Conservation (phyloP, 2,888 invertebrate genomes). For the Apoderus coryli region DNA sequence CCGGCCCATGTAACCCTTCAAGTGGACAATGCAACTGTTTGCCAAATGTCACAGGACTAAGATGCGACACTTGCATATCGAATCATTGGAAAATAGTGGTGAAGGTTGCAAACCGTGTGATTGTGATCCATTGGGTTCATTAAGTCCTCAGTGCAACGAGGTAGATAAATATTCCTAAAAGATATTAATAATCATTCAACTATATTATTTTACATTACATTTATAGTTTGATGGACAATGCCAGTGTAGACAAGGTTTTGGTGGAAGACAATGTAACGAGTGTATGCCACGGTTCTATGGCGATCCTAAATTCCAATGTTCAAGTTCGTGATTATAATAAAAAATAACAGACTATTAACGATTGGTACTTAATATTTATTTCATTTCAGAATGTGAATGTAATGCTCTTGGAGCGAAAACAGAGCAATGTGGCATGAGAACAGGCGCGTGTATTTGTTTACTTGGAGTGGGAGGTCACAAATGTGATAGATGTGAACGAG, state of each 20-base stretch:
- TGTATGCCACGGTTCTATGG: conserved; percentile 93
- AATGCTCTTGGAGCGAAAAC: conserved; percentile 72
- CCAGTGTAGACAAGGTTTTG: conserved; percentile 77
- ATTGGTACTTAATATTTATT: too few species aligned
- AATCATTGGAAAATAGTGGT: conserved; percentile 96
- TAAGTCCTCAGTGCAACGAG: conserved; percentile 67
- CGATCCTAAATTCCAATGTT: conserved; percentile 77
- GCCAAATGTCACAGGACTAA: conserved; percentile 78
- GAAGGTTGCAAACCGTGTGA: conserved; percentile 86
- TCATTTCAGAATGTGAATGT: conserved; percentile 60
- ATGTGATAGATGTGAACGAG: conserved; percentile 85
- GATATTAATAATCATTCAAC: too few species aligned
- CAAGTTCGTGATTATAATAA: conserved; percentile 44
- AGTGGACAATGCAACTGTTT: conserved; percentile 92
- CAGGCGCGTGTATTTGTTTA: conserved; percentile 83
- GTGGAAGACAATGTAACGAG: conserved; percentile 89
- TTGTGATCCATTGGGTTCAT: conserved; percentile 81
- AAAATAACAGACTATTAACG: too few species aligned
- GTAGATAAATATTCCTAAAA: too few species aligned
- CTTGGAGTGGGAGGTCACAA: conserved; percentile 89
- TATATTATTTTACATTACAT: too few species aligned
- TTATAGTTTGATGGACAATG: conserved; percentile 82
- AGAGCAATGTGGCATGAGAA: conserved; percentile 78
- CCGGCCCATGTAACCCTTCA: conserved; percentile 62
- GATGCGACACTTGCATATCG: conserved; percentile 77